Evolutionary conservation across 2,888 invertebrate species (phyloP), one percentile per base, ranked within the genome.

Genomic region (Diaprepes abbreviatus): DNA sequence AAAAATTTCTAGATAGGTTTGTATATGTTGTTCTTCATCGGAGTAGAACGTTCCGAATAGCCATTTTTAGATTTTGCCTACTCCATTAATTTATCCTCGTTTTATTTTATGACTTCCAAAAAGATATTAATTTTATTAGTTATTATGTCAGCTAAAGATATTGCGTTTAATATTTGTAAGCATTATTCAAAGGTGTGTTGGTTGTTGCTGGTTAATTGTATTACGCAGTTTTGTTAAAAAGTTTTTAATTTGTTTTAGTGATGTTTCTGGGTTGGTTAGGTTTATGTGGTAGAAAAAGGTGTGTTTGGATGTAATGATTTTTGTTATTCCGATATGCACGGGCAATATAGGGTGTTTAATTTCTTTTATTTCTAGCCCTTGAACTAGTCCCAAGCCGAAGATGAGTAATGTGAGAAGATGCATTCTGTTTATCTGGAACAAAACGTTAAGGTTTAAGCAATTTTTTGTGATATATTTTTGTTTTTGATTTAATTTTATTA

Each of bases 1-100:
- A 17, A 40, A 7, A 9, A 0, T 40, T 40, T 40, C 17, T 16
- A 40, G 9, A 17, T 40, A 40, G 9, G 16, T 6, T 3, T 12
- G 3, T n/a, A 62, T 62, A 9, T 17, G 28, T 36, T 50, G 3
- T 33, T 62, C 62, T 14, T 54, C 54, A 7, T 31, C 54, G 5
- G 54, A 12, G n/a, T 54, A 33, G 21, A 54, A 10, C 14, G 31
- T 54, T 6, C 54, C 54, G 24, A 50, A 50, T 24, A 50, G 24
- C 50, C 50, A 50, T 31, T 50, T 50, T 31, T 24, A 14, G 6
- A 50, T 9, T 50, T 21, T 50, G 1, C 50, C 50, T n/a, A 24
- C 6, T 24, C n/a, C 24, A n/a, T 50, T 50, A 14, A 50, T 50
- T 50, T 24, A 12, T 7, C 50, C 50, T 21, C 50, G 5, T 50